phyloP scores from a whole-genome alignment of 2,888 invertebrate species.

The Eulithis testata region DNA sequence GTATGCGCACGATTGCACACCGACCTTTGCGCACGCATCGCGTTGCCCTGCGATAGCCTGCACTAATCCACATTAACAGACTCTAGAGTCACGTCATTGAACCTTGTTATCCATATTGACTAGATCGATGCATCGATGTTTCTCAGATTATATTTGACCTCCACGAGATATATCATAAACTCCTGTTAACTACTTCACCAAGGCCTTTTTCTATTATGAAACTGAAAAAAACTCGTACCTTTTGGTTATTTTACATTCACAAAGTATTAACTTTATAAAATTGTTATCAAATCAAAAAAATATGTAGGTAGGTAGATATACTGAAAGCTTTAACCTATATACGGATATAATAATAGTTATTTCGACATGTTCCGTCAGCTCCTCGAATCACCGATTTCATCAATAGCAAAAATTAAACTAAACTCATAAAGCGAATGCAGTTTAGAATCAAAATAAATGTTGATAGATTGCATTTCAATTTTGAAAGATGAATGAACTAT shows the following conservation, averaged over 20 bases:
- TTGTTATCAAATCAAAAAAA: too few relatives aligned
- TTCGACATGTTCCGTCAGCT: constrained; percentile 37
- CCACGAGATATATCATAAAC: too few relatives aligned
- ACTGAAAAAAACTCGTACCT: too few relatives aligned
- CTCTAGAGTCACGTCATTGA: constrained; percentile 55
- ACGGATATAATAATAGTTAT: constrained; percentile 1
- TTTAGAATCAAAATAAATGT: constrained; percentile 48
- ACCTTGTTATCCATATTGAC: constrained; percentile 36
- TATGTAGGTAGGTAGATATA: too few relatives aligned
- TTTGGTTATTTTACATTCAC: too few relatives aligned
- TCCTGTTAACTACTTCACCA: too few relatives aligned
- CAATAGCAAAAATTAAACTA: constrained; percentile 44
- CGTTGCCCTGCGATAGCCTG: constrained; percentile 63
- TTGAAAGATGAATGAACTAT: constrained; percentile 41
- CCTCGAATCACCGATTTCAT: constrained; percentile 45
- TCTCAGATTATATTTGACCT: too few relatives aligned
- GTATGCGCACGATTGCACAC: constrained; percentile 53
- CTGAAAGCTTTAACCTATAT: too few relatives aligned
- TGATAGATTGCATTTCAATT: constrained; percentile 48
- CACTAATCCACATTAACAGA: constrained; percentile 64
- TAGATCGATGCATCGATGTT: not conserved
- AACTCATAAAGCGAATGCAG: constrained; percentile 44
- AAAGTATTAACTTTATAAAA: too few relatives aligned
- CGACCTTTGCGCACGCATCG: constrained; percentile 66
- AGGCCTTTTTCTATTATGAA: too few relatives aligned